Conservation (phyloP, 2,797 vertebrate genomes). For the Gymnopithys bicolor region DNA sequence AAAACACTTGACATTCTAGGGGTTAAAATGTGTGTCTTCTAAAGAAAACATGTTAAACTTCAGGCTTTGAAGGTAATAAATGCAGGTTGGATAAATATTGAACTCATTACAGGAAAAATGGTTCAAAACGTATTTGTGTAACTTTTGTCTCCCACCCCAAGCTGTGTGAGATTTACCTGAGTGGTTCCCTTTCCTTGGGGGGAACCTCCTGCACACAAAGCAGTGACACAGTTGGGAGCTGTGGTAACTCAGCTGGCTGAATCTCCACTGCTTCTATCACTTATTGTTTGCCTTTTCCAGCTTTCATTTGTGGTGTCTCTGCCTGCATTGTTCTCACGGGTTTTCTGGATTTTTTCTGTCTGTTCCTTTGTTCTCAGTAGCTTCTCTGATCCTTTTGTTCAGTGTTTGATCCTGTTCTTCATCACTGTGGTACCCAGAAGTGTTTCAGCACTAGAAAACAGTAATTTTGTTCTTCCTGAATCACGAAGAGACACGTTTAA, state of each 20-base stretch:
- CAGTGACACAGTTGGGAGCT: not conserved
- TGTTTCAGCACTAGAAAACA: not conserved
- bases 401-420: not conserved
- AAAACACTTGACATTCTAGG: not conserved
- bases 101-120: not conserved
- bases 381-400: not conserved
- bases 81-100: not conserved
- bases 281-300: not conserved
- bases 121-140: accelerated
- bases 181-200: not conserved
- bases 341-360: not conserved
- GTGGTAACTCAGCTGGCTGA: not conserved
- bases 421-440: not conserved
- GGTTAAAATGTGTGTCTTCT: not conserved
- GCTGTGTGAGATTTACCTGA: not conserved
- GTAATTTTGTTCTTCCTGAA: not conserved
- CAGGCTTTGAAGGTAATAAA: not conserved
- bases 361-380: not conserved
- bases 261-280: not conserved
- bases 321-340: not conserved
- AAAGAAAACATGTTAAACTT: not conserved
- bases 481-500: not conserved
- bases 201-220: not conserved
- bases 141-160: not conserved
- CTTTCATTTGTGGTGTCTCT: not conserved